phyloP scores from a whole-genome alignment of 2,888 invertebrate species.

The Brenthis hecate region DNA sequence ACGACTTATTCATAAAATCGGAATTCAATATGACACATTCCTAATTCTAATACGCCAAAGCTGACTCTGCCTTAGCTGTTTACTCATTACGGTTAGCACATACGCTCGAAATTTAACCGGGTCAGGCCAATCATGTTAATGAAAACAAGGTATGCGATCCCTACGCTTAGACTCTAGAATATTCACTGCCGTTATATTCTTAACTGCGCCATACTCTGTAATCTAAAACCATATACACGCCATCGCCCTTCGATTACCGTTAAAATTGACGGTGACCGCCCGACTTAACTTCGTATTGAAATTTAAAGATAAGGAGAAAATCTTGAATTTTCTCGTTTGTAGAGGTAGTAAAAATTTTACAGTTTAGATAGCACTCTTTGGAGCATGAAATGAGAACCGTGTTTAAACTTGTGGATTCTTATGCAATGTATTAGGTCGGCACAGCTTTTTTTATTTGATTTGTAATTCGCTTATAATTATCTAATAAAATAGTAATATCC shows the following conservation, averaged over 20 bases:
- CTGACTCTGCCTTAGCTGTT: slow-evolving; percentile 27
- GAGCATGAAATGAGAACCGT: slow-evolving; percentile 16
- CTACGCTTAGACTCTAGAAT: slow-evolving; percentile 60
- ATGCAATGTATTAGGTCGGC: not conserved
- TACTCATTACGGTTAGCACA: slow-evolving; percentile 36
- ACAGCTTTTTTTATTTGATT: not conserved
- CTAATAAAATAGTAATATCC: too few relatives aligned
- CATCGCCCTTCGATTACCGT: slow-evolving; percentile 45
- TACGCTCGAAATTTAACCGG: slow-evolving; percentile 59
- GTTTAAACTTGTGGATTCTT: not conserved
- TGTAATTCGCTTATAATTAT: not conserved
- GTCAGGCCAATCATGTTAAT: slow-evolving; percentile 79
- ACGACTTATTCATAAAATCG: slow-evolving; percentile 7
- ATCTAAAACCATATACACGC: slow-evolving; percentile 60
- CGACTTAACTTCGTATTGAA: slow-evolving; percentile 19
- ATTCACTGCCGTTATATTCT: slow-evolving; percentile 75
- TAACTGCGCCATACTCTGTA: slow-evolving; percentile 60
- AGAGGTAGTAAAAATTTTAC: slow-evolving; percentile 22
- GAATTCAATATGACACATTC: slow-evolving; percentile 1
- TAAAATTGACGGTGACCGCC: slow-evolving; percentile 40
- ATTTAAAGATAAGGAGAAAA: slow-evolving; percentile 26
- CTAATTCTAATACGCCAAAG: slow-evolving; percentile 16
- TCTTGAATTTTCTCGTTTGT: slow-evolving; percentile 15
- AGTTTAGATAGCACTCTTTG: slow-evolving; percentile 10
- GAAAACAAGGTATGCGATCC: slow-evolving; percentile 74